Percentiles rank a stretch among this genome's conserved stretches.
Conservation (phyloP, 2,113 vertebrate species). For the Rhadina sibilatrix region DNA sequence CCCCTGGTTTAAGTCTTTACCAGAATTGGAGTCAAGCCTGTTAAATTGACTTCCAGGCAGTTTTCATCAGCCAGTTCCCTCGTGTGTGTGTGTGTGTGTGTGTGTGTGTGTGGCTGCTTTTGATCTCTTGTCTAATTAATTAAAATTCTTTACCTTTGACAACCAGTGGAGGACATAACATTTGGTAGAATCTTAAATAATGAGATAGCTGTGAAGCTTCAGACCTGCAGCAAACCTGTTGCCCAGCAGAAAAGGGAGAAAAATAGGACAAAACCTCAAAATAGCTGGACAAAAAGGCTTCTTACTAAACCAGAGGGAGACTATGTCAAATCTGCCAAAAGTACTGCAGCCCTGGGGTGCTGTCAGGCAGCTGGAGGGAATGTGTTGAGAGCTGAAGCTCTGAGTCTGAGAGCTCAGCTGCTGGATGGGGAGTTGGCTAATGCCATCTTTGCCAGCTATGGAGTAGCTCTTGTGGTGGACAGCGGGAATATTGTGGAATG, state of each 20-base stretch:
- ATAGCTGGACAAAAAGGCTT: not conserved
- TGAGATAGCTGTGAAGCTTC: not conserved
- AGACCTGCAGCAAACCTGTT: not conserved
- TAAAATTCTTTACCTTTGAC: not conserved
- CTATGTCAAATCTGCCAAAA: not conserved
- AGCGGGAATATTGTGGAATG: not conserved
- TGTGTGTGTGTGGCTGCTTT: not conserved
- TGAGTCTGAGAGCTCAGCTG: not conserved
- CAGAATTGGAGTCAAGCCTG: not conserved
- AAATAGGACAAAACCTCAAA: not conserved
- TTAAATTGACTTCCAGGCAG: not conserved
- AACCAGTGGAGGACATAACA: fast-evolving
- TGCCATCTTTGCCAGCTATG: not conserved
- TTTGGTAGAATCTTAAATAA: not conserved
- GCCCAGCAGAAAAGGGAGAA: not conserved
- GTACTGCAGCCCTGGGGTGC: not conserved
- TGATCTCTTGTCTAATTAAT: not conserved
- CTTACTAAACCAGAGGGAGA: not conserved
- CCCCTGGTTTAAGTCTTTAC: not conserved
- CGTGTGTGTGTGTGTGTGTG: not conserved
- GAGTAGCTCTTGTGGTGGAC: not conserved
- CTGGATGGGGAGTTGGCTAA: not conserved
- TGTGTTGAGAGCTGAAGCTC: not conserved
- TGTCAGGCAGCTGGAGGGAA: not conserved
- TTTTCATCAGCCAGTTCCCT: not conserved